phyloP scores from a whole-genome alignment of 2,888 invertebrate species.

The Julus scandinavius region DNA sequence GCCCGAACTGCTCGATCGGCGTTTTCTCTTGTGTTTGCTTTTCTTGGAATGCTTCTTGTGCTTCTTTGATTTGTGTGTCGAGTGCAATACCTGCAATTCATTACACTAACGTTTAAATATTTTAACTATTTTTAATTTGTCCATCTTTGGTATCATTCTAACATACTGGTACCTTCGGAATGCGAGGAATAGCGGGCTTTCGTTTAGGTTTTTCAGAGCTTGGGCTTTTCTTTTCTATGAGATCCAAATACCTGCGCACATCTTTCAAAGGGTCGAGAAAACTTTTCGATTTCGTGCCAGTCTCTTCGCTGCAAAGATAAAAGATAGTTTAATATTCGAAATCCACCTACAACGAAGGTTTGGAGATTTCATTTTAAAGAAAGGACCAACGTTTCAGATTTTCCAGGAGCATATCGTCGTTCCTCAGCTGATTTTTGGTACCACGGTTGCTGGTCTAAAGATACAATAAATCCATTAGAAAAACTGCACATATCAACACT shows the following conservation, averaged over 20 bases:
- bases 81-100: slow-evolving; percentile 40
- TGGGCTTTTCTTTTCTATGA: slow-evolving; percentile 52
- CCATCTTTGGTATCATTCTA: too few species aligned
- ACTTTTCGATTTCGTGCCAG: slow-evolving; percentile 75
- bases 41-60: slow-evolving; percentile 65
- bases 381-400: too few species aligned
- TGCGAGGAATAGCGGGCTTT: too few species aligned
- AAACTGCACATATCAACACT: too few species aligned
- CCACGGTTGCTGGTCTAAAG: slow-evolving; percentile 85
- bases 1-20: background rate
- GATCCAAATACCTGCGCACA: slow-evolving; percentile 72
- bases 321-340: too few species aligned
- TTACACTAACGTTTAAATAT: too few species aligned
- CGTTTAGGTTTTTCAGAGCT: slow-evolving; percentile 60
- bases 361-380: too few species aligned
- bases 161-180: too few species aligned
- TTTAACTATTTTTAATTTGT: too few species aligned
- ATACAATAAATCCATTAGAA: background rate
- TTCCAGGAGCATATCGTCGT: background rate
- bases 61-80: slow-evolving; percentile 64
- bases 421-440: slow-evolving; percentile 73
- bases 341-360: too few species aligned
- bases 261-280: slow-evolving; percentile 78
- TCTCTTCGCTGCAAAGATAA: slow-evolving; percentile 68
- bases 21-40: slow-evolving; percentile 62